Base-by-base conservation (phyloP, 2,888 invertebrate genomes). In the Xestia sexstrigata region DNA sequence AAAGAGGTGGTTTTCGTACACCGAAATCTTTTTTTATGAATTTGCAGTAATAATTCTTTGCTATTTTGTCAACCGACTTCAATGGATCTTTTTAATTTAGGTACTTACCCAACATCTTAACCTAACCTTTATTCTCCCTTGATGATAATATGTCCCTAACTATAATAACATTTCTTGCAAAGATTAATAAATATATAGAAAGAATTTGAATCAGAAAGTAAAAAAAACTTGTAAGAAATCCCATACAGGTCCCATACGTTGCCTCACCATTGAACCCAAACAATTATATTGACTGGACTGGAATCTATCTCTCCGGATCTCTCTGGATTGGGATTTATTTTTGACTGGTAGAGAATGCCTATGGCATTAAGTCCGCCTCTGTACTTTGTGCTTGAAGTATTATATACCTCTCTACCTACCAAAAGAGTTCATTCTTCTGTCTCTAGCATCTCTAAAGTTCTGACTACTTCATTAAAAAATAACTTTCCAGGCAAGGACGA, bases 401-500 rank as follows among this genome's bases (percentile, higher is more conserved):
- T n/a, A n/a, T n/a, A 60, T 60, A n/a, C 39, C 39, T n/a, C 13
- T 63, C 7, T 63, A n/a, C 63, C 7, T 63, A n/a, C 63, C 42
- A 0, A 42, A 35, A 6, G 6, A 17, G n/a, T 68, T 52, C 1
- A n/a, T 23, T 35, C 13, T 17, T 49, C 20, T 13, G 8, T 15
- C 17, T 11, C 11, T 20, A 2, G 20, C 11, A 11, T 15, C 3
- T 65, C 6, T 23, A 62, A 23, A 62, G 26, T 17, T 30, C 45
- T 6, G 8, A 2, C 9, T 0, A n/a, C 8, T 20, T 39, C n/a
- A 58, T 73, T 47, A 4, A 30, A 11, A 74, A 30, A 26, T 13
- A 7, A 30, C 20, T 7, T 79, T 75, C 3, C 81, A 94, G 93
- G 90, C 5, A 89, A 88, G 20, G 87, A 87, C 3, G 86, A 89